Conservation (phyloP, 2,797 vertebrate genomes). For the Dromococcyx pavoninus region DNA sequence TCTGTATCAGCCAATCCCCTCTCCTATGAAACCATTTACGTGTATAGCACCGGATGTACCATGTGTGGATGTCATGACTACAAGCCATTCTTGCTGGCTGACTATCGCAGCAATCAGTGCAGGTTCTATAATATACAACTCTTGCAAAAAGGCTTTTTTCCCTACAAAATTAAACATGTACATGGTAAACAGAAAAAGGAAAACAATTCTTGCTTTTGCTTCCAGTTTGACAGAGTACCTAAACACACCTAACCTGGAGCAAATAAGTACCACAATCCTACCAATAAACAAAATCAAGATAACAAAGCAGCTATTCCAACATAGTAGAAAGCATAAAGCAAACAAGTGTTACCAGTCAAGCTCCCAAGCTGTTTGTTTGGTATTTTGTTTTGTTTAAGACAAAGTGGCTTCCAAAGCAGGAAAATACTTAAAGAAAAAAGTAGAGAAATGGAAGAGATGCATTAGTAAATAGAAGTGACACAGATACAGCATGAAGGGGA, state of each 20-base stretch:
- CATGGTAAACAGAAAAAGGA: background rate
- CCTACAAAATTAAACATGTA: background rate
- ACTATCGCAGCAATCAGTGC: accelerated
- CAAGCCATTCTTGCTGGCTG: background rate
- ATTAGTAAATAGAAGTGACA: constrained; percentile 28
- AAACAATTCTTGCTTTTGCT: background rate
- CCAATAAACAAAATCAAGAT: background rate
- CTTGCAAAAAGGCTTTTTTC: background rate
- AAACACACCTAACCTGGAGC: background rate
- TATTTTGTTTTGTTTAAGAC: background rate
- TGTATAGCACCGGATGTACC: accelerated
- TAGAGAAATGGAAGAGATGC: background rate
- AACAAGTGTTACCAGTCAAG: background rate
- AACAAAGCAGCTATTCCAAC: background rate
- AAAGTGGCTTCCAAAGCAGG: background rate
- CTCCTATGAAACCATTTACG: background rate
- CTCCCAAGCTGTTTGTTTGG: background rate
- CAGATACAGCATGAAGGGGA: background rate
- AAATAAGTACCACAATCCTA: background rate
- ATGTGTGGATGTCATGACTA: accelerated
- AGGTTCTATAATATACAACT: background rate
- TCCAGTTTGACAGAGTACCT: background rate
- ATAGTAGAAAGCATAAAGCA: background rate
- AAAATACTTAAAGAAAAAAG: background rate
- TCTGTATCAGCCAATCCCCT: background rate